Evolutionary conservation across 2,888 invertebrate genomes (phyloP).

Genomic region (Megaustenia siamemsis): DNA sequence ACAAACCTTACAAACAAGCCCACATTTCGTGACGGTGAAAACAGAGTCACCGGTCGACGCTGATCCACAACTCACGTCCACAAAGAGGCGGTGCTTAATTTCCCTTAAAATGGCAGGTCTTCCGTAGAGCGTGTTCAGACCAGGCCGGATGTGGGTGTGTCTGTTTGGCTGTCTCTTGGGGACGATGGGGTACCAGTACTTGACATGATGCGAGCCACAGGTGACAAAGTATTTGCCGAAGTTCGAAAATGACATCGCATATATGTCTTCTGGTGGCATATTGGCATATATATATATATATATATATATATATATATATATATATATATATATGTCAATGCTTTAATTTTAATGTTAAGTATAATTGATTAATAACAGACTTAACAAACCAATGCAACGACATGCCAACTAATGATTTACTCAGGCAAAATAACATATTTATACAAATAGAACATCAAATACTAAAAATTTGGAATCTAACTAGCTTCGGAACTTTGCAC

Average conservation of each 20-base stretch:
- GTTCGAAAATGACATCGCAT: conserved; percentile 33
- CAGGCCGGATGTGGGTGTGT: not conserved
- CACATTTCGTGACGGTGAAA: conserved; percentile 41
- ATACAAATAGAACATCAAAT: no score
- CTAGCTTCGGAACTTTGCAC: no score
- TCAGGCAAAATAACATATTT: no score
- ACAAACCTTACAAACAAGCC: conserved; percentile 47
- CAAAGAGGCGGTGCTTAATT: conserved; percentile 35
- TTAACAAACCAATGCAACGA: not conserved
- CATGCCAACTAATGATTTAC: no score
- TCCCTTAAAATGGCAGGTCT: conserved; percentile 39
- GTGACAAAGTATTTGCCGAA: conserved; percentile 38
- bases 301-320: not conserved
- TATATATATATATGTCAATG: not conserved
- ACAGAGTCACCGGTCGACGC: conserved; percentile 16
- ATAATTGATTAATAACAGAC: not conserved
- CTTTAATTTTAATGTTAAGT: not conserved
- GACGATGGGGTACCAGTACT: conserved; percentile 46
- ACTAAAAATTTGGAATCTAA: no score
- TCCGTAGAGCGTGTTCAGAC: conserved; percentile 20
- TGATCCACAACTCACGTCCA: conserved; percentile 43
- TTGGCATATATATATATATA: no score
- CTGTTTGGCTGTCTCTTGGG: conserved; percentile 12
- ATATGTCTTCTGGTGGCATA: conserved; percentile 44
- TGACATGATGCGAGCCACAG: conserved; percentile 47